These are phyloP conservation scores for Micromys minutus DNA, from an alignment of 2,113 vertebrate species.

Conservation along the genomic window DNA sequence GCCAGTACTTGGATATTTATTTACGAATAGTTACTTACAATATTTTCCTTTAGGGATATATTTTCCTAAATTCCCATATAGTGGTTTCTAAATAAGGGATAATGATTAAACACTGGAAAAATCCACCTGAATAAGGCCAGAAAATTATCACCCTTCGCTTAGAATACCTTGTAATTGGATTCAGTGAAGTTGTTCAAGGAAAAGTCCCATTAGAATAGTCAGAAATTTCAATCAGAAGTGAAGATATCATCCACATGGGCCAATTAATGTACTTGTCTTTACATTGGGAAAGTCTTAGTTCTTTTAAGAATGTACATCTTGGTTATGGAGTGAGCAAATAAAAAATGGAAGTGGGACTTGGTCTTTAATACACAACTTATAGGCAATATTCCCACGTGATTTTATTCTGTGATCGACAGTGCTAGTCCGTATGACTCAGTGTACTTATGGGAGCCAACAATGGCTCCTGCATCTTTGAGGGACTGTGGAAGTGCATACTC, in stretches of 20 bases:
- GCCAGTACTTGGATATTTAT: background rate
- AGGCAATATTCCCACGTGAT: background rate
- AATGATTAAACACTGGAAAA: constrained; percentile 20
- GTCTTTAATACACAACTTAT: background rate
- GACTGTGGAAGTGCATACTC: background rate
- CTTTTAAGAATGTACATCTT: background rate
- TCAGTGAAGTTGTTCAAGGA: constrained; percentile 26
- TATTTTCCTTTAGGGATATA: constrained; percentile 30
- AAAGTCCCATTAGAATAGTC: background rate
- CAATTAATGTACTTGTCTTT: background rate
- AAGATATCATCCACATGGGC: background rate
- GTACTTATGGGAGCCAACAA: background rate
- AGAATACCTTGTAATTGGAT: background rate
- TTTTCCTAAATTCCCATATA: background rate
- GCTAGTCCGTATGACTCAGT: background rate
- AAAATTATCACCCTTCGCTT: background rate
- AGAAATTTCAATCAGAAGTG: constrained; percentile 28
- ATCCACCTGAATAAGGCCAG: background rate
- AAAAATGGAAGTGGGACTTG: background rate
- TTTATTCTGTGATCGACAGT: constrained; percentile 15
- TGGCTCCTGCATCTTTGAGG: background rate
- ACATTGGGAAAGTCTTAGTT: background rate
- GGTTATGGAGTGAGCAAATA: background rate
- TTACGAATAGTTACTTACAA: background rate
- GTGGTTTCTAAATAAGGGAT: constrained; percentile 25